Conservation (phyloP, 2,113 vertebrate genomes). For the Leptosomus discolor region DNA sequence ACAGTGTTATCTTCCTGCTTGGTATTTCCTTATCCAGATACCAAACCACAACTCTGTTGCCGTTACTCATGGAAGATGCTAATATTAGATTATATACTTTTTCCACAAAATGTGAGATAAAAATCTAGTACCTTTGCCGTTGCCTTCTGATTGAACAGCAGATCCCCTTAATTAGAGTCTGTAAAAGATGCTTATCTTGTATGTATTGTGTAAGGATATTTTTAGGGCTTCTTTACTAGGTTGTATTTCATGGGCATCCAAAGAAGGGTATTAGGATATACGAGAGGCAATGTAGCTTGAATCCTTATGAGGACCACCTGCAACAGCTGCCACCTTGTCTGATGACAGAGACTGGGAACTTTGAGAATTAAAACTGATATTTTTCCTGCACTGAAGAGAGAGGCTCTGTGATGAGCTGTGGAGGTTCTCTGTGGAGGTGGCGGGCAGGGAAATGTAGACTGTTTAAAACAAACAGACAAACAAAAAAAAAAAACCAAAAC, state of each 20-base stretch:
- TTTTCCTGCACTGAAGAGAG: not conserved
- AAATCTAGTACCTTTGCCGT: not conserved
- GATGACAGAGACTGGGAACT: not conserved
- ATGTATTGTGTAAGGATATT: not conserved
- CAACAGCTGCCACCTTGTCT: not conserved
- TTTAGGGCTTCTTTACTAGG: not conserved
- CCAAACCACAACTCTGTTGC: not conserved
- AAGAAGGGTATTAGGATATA: not conserved
- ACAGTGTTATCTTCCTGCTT: not conserved
- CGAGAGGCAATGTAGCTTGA: not conserved
- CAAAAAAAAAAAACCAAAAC: not conserved
- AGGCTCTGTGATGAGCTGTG: not conserved
- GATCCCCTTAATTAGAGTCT: not conserved
- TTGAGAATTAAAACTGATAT: not conserved
- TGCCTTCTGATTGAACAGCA: not conserved
- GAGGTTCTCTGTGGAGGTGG: not conserved
- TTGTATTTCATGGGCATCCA: not conserved
- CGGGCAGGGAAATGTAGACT: fast-evolving
- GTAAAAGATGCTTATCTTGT: not conserved
- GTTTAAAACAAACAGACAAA: not conserved
- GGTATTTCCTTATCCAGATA: not conserved
- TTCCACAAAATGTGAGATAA: not conserved
- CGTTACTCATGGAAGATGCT: not conserved
- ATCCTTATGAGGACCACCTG: not conserved
- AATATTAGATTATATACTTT: not conserved